Evolutionary conservation across 2,113 vertebrate genomes (phyloP).

Genomic region (Myocastor coypus): DNA sequence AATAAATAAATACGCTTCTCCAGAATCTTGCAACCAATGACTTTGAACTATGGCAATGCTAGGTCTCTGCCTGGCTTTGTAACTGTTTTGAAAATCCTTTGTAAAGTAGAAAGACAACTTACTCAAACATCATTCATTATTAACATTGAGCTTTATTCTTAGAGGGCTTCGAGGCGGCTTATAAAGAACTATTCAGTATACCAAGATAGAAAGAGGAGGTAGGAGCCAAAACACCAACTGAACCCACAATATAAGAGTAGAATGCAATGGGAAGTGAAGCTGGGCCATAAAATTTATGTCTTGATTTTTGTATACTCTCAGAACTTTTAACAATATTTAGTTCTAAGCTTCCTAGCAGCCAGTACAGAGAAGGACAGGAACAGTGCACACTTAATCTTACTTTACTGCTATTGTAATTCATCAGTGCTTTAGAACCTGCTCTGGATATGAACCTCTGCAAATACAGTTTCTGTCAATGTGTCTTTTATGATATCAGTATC

Average conservation of each 20-base stretch:
- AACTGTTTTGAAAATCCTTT: conserved; percentile 19
- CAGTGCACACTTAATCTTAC: background rate
- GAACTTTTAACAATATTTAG: background rate
- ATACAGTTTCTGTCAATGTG: background rate
- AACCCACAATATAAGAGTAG: background rate
- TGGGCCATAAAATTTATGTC: background rate
- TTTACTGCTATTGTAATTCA: background rate
- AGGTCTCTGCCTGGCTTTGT: background rate
- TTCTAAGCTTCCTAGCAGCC: background rate
- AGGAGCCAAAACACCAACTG: background rate
- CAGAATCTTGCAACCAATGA: background rate
- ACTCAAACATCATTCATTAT: conserved; percentile 37
- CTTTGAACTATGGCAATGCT: background rate
- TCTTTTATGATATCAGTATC: background rate
- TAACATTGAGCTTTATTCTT: conserved; percentile 7
- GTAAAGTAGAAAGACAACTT: background rate
- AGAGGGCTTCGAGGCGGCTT: conserved; percentile 39
- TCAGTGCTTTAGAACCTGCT: background rate
- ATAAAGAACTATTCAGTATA: conserved; percentile 22
- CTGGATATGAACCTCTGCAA: background rate
- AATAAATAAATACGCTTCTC: background rate
- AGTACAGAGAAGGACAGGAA: background rate
- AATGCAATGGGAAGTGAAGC: background rate
- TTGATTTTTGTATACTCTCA: conserved; percentile 22
- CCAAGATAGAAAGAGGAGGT: background rate